Percentiles rank a stretch among this genome's conserved stretches.
phyloP scores from a whole-genome alignment of 2,888 invertebrate species.

The Leptura quadrifasciata region DNA sequence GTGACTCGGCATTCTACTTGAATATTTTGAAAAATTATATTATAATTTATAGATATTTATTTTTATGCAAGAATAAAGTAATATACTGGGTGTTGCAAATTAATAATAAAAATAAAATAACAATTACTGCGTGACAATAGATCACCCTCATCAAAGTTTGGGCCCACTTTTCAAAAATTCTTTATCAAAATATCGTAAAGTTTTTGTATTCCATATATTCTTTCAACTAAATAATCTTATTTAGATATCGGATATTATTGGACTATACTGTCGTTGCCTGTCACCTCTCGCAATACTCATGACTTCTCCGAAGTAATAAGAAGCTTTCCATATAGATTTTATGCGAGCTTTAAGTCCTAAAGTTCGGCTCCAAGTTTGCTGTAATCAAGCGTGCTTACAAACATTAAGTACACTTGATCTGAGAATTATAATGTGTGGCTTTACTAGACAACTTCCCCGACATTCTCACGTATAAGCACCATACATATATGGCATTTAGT shows the following conservation, averaged over 20 bases:
- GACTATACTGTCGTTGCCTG: background rate
- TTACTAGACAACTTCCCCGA: conserved; percentile 19
- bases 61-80: no score
- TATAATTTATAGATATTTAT: no score
- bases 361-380: conserved; percentile 7
- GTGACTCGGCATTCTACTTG: no score
- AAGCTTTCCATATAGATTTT: conserved; percentile 27
- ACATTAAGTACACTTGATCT: conserved; percentile 38
- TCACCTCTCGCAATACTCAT: background rate
- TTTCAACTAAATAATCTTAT: background rate
- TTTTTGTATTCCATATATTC: no score
- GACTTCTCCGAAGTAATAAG: conserved; percentile 11
- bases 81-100: no score
- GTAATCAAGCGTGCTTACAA: conserved; percentile 35
- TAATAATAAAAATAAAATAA: no score
- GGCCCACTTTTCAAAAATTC: no score
- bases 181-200: no score
- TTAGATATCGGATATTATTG: background rate
- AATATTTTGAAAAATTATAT: no score
- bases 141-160: no score
- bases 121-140: no score
- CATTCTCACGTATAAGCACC: conserved; percentile 15
- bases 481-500: conserved; percentile 17
- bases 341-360: conserved; percentile 26
- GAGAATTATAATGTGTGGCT: conserved; percentile 35